Evolutionary conservation across 2,888 invertebrate species (phyloP), one percentile per base, ranked within the genome.

Genomic region (Schizaphis graminum): DNA sequence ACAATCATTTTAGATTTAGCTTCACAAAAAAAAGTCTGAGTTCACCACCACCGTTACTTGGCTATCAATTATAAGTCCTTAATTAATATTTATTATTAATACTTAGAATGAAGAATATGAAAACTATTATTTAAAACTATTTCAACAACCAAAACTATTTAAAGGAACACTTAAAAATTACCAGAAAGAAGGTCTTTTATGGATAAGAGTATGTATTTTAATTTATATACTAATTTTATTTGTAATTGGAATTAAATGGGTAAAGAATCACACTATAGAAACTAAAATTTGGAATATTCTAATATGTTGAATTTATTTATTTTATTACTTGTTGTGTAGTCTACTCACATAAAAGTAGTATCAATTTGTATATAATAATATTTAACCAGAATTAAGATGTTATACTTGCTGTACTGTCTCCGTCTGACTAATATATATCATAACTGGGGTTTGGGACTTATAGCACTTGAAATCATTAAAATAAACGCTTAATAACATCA

Each of bases 91-190:
- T 44, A 44, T 35, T 61, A 41, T 10, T 57, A 1, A n/a, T n/a
- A 67, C 67, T 13, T n/a, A 93, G 89, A 44, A n/a, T 41, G n/a
- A 44, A 26, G 77, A 90, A 57, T 35, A 35, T 7, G 89, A 85
- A 7, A 28, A 93, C 7, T 56, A 35, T 84, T 93, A 94, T 86
- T 94, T 85, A 61, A 90, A 84, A 8, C 87, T 94, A 86, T 94
- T 94, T 86, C 24, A 91, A 91, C 94, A 94, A 94, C 94, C 94
- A 90, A 94, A 67, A 86, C 44, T 94, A 94, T 94, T 94, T 94
- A 47, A 91, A 21, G 94, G 94, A 7, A 11, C 56, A 10, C 86
- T 94, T 26, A 94, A 91, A 90, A 86, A n/a, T 49, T 91, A 94
- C 26, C 94, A 94, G 47, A 61, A 91, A n/a, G 94, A 94, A 91